Base-by-base conservation (phyloP, 2,888 invertebrate species). In the Lasioglossum oenotherae region DNA sequence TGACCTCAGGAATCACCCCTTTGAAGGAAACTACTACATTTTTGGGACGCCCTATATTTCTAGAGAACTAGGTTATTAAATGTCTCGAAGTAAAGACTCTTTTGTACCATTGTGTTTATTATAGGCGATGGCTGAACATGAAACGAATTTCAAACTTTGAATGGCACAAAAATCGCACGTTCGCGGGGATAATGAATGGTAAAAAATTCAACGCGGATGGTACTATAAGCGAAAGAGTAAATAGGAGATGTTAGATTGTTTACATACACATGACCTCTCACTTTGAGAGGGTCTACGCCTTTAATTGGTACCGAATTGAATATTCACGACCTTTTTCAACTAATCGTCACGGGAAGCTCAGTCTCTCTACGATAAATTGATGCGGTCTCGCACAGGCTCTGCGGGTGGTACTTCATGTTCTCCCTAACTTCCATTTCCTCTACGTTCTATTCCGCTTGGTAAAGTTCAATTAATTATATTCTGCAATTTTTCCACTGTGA, bases 291-390 rank as follows among this genome's bases (percentile, higher is more conserved):
- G 67, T 67, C 64, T 53, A 74, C 75, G 74, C 23, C 64, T 31
- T 57, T 84, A 87, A 87, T 87, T 87, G 84, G 57, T 79, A 74
- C 71, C 57, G 38, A 81, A 75, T 77, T 89, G 86, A 87, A 89
- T 90, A 87, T 90, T 90, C 82, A 86, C 82, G 80, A 80, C 67
- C 74, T 84, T 82, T 84, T 88, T 75, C 80, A 74, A 71, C 72
- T 82, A 82, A 80, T 74, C 75, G 81, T 71, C 78, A 77, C 69
- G 46, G 73, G 76, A 46, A 53, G 67, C 38, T 69, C 35, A n/a
- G 80, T 77, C 74, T 73, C 49, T 76, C 85, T 27, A 81, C 53
- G 73, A 72, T 86, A 86, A 89, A 89, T 80, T 75, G 57, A 86
- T 78, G 78, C 76, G 72, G 81, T 81, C 73, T 73, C 72, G 80